A percentile compares a stretch with the other conserved stretches of the same genome.
Conservation (phyloP, 2,888 invertebrate genomes). For the Dicycla oo region DNA sequence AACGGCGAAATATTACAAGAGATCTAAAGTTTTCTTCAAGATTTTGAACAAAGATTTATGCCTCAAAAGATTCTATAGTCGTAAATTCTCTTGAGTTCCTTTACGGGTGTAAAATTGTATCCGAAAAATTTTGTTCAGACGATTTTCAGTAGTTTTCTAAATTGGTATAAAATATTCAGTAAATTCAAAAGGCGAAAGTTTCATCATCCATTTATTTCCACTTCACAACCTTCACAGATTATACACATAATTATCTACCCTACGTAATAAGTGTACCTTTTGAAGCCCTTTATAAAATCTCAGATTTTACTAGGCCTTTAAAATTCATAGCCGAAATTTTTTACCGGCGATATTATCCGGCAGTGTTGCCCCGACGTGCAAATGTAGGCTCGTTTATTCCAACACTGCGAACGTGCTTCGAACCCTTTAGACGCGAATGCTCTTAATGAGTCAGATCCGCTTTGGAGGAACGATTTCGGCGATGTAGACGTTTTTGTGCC, state of each 20-base stretch:
- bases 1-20: constrained; percentile 41
- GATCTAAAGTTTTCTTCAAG: constrained; percentile 31
- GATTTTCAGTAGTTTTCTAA: constrained; percentile 8
- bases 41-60: constrained; percentile 30
- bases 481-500: constrained; percentile 61
- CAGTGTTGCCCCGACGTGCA: constrained; percentile 36
- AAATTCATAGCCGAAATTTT: constrained; percentile 55
- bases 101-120: constrained; percentile 16
- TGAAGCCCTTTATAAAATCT: constrained; percentile 31
- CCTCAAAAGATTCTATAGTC: constrained; percentile 29
- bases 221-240: constrained; percentile 18
- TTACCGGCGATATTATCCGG: constrained; percentile 42
- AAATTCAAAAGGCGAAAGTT: constrained; percentile 22
- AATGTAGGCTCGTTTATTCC: constrained; percentile 60
- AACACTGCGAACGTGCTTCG: constrained; percentile 44
- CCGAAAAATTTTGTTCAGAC: constrained; percentile 5
- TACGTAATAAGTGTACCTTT: constrained; percentile 12
- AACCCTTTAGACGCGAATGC: constrained; percentile 61
- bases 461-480: constrained; percentile 51
- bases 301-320: constrained; percentile 46
- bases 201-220: constrained; percentile 14
- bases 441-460: constrained; percentile 62
- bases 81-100: constrained; percentile 19
- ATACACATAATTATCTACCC: not conserved
- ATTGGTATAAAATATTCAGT: not conserved